Evolutionary conservation across 2,888 invertebrate species (phyloP), one percentile per base, ranked within the genome.

Genomic region (Papilio protenor): DNA sequence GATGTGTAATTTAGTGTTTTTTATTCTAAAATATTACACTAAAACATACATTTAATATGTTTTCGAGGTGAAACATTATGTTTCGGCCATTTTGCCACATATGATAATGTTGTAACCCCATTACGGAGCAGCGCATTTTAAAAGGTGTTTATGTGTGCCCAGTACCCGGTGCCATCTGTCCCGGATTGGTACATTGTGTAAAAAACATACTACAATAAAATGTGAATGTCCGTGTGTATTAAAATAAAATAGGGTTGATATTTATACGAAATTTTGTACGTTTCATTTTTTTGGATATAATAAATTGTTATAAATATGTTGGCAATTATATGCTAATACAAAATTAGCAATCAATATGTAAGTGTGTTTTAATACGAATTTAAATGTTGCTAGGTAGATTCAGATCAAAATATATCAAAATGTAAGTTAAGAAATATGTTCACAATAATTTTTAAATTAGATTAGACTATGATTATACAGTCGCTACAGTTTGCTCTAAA

Each of bases 101-200:
- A 90, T 91, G 91, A 93, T 92, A 91, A 93, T 91, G 84, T 88
- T 90, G 90, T 91, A 92, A 91, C 94, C 93, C 91, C 90, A 90
- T 89, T 90, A 90, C 91, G 87, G 90, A 85, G 85, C 91, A 90
- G 87, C 91, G 90, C 87, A 88, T 91, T 92, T 90, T 86, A 90
- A 91, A 92, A 92, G 91, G 92, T 93, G 92, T 92, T 91, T 93
- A 93, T 92, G 84, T 91, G 92, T 86, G 88, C 57, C 57, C 61
- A 61, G 61, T 61, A 57, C 86, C 85, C 81, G 84, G 83, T 89
- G 87, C 91, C 94, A 94, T 94, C 94, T 94, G 94, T 90, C 90
- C 88, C 87, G 87, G 88, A 91, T 92, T 94, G 93, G 92, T 93
- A 92, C 91, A 94, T 90, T 89, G 90, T 91, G 90, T 94, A 94